Conservation (phyloP, 2,797 vertebrate species). For the Gymnothorax reevesii region DNA sequence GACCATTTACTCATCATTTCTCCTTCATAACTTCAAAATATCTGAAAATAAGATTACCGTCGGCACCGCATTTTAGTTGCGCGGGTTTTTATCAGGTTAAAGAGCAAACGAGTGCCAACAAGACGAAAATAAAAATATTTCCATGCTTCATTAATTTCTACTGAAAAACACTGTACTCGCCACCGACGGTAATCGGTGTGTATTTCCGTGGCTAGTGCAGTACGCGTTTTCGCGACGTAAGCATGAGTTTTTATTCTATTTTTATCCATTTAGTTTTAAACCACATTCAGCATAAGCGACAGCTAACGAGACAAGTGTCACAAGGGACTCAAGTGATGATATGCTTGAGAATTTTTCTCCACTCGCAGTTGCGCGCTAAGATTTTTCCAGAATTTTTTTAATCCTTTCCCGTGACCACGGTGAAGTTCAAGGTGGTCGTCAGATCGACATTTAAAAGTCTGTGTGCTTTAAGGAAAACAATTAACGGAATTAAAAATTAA, state of each 20-base stretch:
- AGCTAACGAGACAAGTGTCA: not conserved
- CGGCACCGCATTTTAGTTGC: slow-evolving; percentile 42
- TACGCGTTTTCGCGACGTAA: not conserved
- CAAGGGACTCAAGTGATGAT: slow-evolving; percentile 3
- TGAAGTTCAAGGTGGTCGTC: slow-evolving; percentile 18
- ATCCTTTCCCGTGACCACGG: not conserved
- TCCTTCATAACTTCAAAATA: not conserved
- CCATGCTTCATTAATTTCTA: slow-evolving; percentile 33
- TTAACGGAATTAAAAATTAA: slow-evolving; percentile 30
- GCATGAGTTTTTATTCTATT: not conserved
- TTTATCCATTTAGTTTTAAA: too few relatives aligned
- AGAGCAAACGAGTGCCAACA: slow-evolving; percentile 40
- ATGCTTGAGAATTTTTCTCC: not conserved
- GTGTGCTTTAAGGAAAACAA: slow-evolving; percentile 43
- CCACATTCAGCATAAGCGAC: not conserved
- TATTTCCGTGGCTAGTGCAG: not conserved
- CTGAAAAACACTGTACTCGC: slow-evolving; percentile 22
- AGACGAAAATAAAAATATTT: slow-evolving; percentile 45
- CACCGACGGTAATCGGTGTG: slow-evolving; percentile 3
- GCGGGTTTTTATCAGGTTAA: slow-evolving; percentile 53
- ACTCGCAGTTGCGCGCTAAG: not conserved
- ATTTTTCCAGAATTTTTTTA: slow-evolving; percentile 11
- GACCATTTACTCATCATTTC: slow-evolving; percentile 5
- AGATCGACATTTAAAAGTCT: slow-evolving; percentile 19
- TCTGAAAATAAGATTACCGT: slow-evolving; percentile 47